Evolutionary conservation across 35 echinoderm and acorn worm species (phyloP), one percentile per base, ranked within the genome.

Genomic region (Strongylocentrotus purpuratus): DNA sequence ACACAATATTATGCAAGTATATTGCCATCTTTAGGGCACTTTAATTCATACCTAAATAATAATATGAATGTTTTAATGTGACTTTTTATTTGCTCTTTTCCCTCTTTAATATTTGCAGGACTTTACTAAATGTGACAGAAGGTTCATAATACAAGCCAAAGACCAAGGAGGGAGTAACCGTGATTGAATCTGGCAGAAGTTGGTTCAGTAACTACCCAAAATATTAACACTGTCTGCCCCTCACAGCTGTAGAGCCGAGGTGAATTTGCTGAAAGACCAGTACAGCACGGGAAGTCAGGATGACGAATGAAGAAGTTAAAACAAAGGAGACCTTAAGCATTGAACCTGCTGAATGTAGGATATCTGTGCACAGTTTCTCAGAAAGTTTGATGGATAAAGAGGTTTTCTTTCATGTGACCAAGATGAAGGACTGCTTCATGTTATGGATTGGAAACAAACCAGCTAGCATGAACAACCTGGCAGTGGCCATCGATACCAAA

Each of bases 381-480:
- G 97, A 96, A 11, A 94, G 25, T 5, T 32, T 99, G 1, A 88
- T 97, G 28, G 96, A 98, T 33, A 89, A 97, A 92, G 32, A 85
- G 15, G 61, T 99, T 46, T 94, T 96, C 94, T 99, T 99, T 33
- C 95, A 98, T 87, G 96, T 98, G n/a, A 90, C 97, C 61, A 96
- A 97, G 48, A 92, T 99, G 87, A 85, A 94, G 33, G 96, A 98
- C 31, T 98, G 98, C 55, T 97, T 99, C 48, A 61, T 97, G 32
- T 31, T 99, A 17, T 99, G 98, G 98, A 98, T 99, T 92, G 98
- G 98, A 46, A 94, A 90, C 28, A 91, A 95, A 46, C 91, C 96
- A n/a, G 94, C 96, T 2, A 97, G 88, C 32, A 48, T 99, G 46
- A 85, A 78, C 10, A 96, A 96, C 65, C 90, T 99, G 45, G 97